These are phyloP conservation scores for Drosophila equinoxialis DNA, from an alignment of 1,140 invertebrate species.

Conservation along the genomic window DNA sequence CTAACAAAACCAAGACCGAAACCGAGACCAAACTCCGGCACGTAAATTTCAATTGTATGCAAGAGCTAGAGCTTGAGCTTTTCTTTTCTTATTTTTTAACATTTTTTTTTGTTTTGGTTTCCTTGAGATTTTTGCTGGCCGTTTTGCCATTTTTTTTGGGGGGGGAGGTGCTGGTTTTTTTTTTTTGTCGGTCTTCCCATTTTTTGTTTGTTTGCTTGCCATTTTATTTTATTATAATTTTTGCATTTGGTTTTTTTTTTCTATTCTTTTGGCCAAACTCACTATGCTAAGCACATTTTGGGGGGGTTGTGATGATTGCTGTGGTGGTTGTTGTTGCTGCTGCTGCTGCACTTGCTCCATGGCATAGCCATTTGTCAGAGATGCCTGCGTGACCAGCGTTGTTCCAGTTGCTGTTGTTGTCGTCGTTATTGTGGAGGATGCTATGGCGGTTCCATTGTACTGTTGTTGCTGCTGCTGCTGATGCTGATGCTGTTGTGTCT, in stretches of 20 bases:
- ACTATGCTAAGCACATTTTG: constrained; percentile 80
- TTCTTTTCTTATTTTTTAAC: constrained; percentile 30
- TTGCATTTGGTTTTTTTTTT: constrained; percentile 40
- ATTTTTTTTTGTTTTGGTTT: constrained; percentile 32
- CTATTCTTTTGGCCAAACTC: constrained; percentile 55
- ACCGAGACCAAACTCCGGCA: constrained; percentile 62
- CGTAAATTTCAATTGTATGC: constrained; percentile 77
- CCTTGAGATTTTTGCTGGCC: neutral
- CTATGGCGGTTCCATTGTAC: constrained; percentile 64
- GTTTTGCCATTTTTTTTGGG: constrained; percentile 2
- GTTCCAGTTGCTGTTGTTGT: constrained; percentile 48
- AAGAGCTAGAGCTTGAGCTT: constrained; percentile 18
- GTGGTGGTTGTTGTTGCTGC: constrained; percentile 56
- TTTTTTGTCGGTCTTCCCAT: neutral
- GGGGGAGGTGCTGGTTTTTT: constrained; percentile 8
- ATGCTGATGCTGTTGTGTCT: constrained; percentile 40
- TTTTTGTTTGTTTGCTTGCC: constrained; percentile 19
- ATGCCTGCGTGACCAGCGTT: constrained; percentile 56
- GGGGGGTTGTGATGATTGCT: constrained; percentile 62
- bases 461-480: constrained; percentile 17
- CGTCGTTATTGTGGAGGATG: constrained; percentile 48
- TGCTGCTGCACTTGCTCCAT: constrained; percentile 69
- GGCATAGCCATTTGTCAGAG: constrained; percentile 78
- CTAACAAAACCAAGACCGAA: constrained; percentile 32
- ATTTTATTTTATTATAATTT: constrained; percentile 79